These are phyloP conservation scores for Parnassius glacialis DNA, from an alignment of 2,888 invertebrate genomes.

Conservation along the genomic window DNA sequence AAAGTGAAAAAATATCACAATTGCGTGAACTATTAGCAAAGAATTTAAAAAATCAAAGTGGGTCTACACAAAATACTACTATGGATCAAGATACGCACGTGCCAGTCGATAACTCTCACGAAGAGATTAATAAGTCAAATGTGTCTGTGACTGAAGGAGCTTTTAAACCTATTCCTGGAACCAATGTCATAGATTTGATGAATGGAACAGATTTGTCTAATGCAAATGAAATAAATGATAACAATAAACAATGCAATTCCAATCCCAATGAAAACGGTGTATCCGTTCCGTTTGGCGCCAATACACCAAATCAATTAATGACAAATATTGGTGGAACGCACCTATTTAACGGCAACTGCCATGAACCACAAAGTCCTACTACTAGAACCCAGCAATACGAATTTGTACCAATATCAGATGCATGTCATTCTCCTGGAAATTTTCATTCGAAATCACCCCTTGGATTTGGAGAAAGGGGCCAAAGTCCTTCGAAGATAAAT, in stretches of 20 bases:
- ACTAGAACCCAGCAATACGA: conserved; percentile 89
- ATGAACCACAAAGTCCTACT: conserved; percentile 87
- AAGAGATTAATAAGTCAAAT: conserved; percentile 44
- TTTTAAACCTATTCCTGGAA: conserved; percentile 54
- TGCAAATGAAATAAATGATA: conserved; percentile 40
- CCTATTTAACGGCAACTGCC: conserved; percentile 62
- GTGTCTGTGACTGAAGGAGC: conserved; percentile 50
- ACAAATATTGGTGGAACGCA: conserved; percentile 46
- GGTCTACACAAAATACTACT: conserved; percentile 44
- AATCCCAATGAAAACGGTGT: conserved; percentile 55
- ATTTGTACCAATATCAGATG: conserved; percentile 92
- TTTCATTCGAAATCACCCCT: conserved; percentile 69
- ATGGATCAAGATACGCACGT: conserved; percentile 45
- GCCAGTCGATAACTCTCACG: conserved; percentile 46
- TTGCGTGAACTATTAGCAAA: conserved; percentile 86
- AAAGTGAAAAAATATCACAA: conserved; percentile 86
- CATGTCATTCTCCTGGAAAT: conserved; percentile 83
- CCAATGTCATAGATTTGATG: conserved; percentile 39
- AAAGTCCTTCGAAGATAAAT: conserved; percentile 62
- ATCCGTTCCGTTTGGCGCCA: conserved; percentile 45
- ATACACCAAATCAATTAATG: conserved; percentile 44
- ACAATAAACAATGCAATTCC: conserved; percentile 47
- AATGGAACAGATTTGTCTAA: conserved; percentile 47
- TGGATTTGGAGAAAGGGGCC: conserved; percentile 60
- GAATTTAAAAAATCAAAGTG: conserved; percentile 79